Conservation (phyloP, 2,888 invertebrate genomes). For the Hybos culiciformis region DNA sequence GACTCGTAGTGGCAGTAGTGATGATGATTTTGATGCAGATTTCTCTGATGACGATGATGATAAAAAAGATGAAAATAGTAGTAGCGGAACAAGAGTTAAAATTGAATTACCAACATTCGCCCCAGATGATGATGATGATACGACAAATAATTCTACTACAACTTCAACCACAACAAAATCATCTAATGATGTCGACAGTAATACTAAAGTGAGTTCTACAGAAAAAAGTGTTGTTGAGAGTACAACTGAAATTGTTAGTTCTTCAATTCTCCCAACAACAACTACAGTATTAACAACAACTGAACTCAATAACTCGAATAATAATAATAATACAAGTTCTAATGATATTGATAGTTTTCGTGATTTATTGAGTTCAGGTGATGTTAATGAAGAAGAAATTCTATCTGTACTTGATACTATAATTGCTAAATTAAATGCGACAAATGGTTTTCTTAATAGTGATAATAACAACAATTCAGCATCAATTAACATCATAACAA, state of each 20-base stretch:
- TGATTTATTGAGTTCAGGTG: background rate
- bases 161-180: slow-evolving; percentile 17
- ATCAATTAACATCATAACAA: background rate
- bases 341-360: background rate
- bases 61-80: slow-evolving; percentile 8
- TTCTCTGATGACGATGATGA: slow-evolving; percentile 39
- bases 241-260: slow-evolving; percentile 9
- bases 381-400: slow-evolving; percentile 30
- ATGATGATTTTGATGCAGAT: slow-evolving; percentile 39
- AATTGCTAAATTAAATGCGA: slow-evolving; percentile 30
- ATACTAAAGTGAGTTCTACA: slow-evolving; percentile 13
- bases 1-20: slow-evolving; percentile 23
- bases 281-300: slow-evolving; percentile 9
- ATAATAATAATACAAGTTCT: slow-evolving; percentile 5
- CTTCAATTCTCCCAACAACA: slow-evolving; percentile 8
- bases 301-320: slow-evolving; percentile 9
- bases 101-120: slow-evolving; percentile 53
- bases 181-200: slow-evolving; percentile 14
- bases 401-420: slow-evolving; percentile 28
- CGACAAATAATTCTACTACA: slow-evolving; percentile 18
- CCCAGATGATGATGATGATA: slow-evolving; percentile 46
- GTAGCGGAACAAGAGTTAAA: slow-evolving; percentile 41
- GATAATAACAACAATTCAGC: background rate
- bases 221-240: slow-evolving; percentile 7
- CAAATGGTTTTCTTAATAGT: slow-evolving; percentile 2